Evolutionary conservation across 2,113 vertebrate species (phyloP), one percentile per base, ranked within the genome.

Genomic region (Nibea albiflora): DNA sequence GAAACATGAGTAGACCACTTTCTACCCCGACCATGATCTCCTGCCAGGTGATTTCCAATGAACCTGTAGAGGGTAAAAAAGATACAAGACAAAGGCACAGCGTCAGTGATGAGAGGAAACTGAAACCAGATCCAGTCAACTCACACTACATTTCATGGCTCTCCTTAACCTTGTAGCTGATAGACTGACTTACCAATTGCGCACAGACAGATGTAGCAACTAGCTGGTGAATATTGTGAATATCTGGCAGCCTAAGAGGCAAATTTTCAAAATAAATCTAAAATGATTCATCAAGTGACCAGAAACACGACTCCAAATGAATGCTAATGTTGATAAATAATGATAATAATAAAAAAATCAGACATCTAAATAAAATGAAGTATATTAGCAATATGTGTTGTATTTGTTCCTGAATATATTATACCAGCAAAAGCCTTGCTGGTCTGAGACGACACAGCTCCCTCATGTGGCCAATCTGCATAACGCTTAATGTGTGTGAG

Each of bases 1-100:
- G 95, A 73, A 96, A 96, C 95, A 96, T 96, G 80, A 96, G 94
- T 17, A 96, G 87, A 42, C 93, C 95, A n/a, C 94, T 94, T 76
- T 96, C 85, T 22, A 96, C n/a, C 1, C 94, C 95, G 3, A 96
- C 92, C 92, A 96, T 95, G 44, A 96, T 9, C 31, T 95, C 92
- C 76, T 95, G 92, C 92, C 92, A 94, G 19, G 93, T 96, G 57
- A 96, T 82, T 1, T 68, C 0, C 47, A 95, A 4, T 4, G 92
- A 88, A 14, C 94, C 94, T 95, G 85, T 1, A 58, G 42, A 54
- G 24, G 65, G 14, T 50, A 1, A 53, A 50, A 31, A 39, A 39
- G 2, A 39, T 2, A 39, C 35, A 39, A 39, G 56, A 50, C 14
- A 56, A 65, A 7, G 11, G 47, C 14, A 50, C 17, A 16, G 5